Conservation (phyloP, 2,797 vertebrate genomes). For the Acanthiza pusilla region DNA sequence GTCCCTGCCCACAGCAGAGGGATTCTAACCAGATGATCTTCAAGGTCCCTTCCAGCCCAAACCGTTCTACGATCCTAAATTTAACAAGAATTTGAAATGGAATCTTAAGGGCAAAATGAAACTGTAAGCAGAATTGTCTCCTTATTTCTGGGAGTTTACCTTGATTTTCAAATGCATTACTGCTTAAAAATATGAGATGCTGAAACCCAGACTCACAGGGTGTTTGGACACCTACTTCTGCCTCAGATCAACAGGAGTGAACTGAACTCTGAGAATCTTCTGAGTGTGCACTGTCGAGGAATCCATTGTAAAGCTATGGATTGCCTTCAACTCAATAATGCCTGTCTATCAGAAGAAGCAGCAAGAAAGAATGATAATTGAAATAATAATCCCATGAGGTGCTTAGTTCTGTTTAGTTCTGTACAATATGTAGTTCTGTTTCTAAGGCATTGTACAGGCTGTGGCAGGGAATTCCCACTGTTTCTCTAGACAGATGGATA, state of each 20-base stretch:
- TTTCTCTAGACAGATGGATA: not conserved
- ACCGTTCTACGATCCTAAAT: not conserved
- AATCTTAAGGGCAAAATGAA: not conserved
- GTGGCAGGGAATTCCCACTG: not conserved
- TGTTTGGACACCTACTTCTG: not conserved
- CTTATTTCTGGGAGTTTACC: not conserved
- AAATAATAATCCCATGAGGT: not conserved
- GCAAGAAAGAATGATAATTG: not conserved
- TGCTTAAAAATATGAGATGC: not conserved
- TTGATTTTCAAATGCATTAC: not conserved
- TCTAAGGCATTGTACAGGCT: not conserved
- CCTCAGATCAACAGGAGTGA: not conserved
- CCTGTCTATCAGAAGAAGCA: not conserved
- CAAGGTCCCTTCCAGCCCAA: not conserved
- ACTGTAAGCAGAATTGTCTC: not conserved
- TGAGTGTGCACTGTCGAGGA: not conserved
- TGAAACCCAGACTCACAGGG: not conserved
- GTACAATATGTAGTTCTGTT: not conserved
- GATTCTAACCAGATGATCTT: not conserved
- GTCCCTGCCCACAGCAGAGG: not conserved
- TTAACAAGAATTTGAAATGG: not conserved
- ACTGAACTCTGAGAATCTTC: not conserved
- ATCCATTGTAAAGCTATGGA: accelerated
- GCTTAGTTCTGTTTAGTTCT: not conserved
- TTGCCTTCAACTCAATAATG: not conserved